Conservation (phyloP, 2,888 invertebrate species). For the Phorcus lineatus region DNA sequence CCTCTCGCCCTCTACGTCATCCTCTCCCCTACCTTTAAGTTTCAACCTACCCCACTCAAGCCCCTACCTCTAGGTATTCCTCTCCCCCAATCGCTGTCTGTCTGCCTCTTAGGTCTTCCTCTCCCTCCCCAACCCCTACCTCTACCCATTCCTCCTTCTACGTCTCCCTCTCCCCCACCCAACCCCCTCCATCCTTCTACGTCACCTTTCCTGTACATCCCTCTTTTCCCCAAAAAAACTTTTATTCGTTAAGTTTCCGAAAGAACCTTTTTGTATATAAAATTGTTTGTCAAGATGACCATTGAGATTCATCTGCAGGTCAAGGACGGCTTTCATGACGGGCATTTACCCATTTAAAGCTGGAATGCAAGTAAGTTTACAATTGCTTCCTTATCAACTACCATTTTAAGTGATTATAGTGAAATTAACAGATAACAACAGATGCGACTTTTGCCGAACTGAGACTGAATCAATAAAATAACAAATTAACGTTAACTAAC, state of each 20-base stretch:
- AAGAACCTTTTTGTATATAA: too few relatives aligned
- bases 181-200: neutral
- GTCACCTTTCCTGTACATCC: neutral
- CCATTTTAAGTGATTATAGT: too few relatives aligned
- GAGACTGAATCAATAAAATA: too few relatives aligned
- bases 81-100: neutral
- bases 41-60: slow-evolving; percentile 18
- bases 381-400: too few relatives aligned
- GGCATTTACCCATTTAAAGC: slow-evolving; percentile 33
- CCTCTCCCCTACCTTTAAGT: neutral
- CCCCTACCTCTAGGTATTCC: slow-evolving; percentile 9
- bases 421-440: too few relatives aligned
- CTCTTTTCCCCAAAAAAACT: too few relatives aligned
- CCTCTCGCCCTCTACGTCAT: neutral
- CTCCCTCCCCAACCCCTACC: neutral
- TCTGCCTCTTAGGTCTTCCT: slow-evolving; percentile 14
- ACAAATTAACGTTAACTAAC: too few relatives aligned
- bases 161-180: neutral
- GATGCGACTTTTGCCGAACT: too few relatives aligned
- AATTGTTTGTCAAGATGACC: too few relatives aligned
- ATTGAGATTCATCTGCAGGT: slow-evolving; percentile 22
- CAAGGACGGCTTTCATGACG: slow-evolving; percentile 34
- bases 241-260: too few relatives aligned
- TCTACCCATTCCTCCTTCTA: neutral
- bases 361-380: slow-evolving; percentile 32